Base-by-base conservation (phyloP, 2,113 vertebrate genomes). In the Labeo catla region DNA sequence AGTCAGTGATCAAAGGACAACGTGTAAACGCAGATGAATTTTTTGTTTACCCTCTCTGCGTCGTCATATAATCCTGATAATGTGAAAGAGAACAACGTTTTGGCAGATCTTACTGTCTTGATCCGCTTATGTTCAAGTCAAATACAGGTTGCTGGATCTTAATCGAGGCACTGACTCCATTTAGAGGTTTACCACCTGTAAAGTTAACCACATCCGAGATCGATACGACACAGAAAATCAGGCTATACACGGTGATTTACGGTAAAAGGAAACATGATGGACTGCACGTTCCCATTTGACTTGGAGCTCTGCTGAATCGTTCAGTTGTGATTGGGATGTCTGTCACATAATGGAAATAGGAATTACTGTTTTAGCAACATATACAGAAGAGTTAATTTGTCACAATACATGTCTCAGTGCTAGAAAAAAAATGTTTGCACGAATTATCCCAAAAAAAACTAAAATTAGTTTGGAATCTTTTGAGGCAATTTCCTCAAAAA, bases 261-360 rank as follows among this genome's bases (percentile, higher is more conserved):
- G 93, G 93, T 93, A 93, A 90, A 76, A 47, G 2, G 54, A 76
- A 13, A 54, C 93, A 91, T 94, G 93, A 91, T 79, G 0, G 6
- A 43, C 21, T 85, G 92, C 93, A 94, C 92, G 92, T 95, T 93
- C 86, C 28, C 92, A 10, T 49, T 23, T 10, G 76, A 77, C 23
- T 36, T n/a, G 43, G 21, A 19, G 28, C 28, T 78, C 76, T 78
- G 76, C 0, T 21, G 15, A 43, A 39, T 12, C 16, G 16, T 59
- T 79, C 76, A 79, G 23, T 2, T 13, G 0, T 28, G 36, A 72
- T 19, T 39, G 2, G 2, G 4, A 13, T 70, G 15, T 7, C 28
- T 70, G 36, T 10, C 7, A 43, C 39, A 72, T 72, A 8, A 59
- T 21, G 57, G 57, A 57, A 19, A 57, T 19, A 57, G 19, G 54